phyloP scores from a whole-genome alignment of 2,797 vertebrate species.

The Sardinella longiceps region DNA sequence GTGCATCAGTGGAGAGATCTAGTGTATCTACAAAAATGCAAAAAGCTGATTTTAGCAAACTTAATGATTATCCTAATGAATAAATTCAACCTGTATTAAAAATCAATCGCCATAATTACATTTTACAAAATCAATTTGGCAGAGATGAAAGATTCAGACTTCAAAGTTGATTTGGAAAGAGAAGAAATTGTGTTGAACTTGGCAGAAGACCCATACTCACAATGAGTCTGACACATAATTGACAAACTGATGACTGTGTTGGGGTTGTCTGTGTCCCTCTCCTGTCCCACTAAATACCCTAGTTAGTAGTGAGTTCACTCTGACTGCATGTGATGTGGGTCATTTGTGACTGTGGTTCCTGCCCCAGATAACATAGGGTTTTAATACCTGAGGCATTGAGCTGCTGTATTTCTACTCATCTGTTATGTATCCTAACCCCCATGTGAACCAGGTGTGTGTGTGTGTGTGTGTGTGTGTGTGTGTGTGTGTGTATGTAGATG shows the following conservation, averaged over 20 bases:
- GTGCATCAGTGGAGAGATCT: too few relatives aligned
- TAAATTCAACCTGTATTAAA: not conserved
- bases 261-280: not conserved
- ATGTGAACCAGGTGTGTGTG: not conserved
- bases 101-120: not conserved
- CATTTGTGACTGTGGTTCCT: conserved; percentile 14
- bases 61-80: not conserved
- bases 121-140: not conserved
- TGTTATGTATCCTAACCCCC: not conserved
- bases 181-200: not conserved
- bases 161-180: not conserved
- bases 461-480: not conserved
- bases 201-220: not conserved
- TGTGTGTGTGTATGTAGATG: not conserved
- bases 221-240: not conserved
- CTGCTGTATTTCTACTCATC: not conserved
- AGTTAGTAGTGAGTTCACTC: not conserved
- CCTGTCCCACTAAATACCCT: conserved; percentile 9
- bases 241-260: not conserved
- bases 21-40: not conserved
- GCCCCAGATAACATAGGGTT: not conserved
- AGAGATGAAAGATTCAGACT: not conserved
- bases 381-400: not conserved
- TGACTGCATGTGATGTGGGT: not conserved
- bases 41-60: too few relatives aligned